Evolutionary conservation across 2,797 vertebrate species (phyloP), one percentile per base, ranked within the genome.

Genomic region (Macrochelys suwanniensis): DNA sequence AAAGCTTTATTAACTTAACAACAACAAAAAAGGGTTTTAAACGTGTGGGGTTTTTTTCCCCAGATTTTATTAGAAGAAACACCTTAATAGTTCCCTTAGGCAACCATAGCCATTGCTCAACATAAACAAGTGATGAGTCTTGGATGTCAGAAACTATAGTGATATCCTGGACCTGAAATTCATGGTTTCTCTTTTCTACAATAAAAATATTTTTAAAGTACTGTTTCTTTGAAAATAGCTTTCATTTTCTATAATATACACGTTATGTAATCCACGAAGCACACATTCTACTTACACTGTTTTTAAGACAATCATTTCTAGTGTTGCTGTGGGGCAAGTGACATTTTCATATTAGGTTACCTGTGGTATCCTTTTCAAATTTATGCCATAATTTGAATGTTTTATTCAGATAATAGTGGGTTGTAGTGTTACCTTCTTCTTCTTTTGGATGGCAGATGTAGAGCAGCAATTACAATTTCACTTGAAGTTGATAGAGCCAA

Each of bases 1-100:
- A 96, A 96, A 90, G 28, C 74, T 95, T 96, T 92, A 93, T 90
- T 96, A 94, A 96, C 59, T 95, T 92, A 89, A 61, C 84, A 93
- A n/a, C 54, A 94, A 85, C 17, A 51, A 85, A 28, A 97, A 83
- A 42, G 17, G 4, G 81, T 97, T 95, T 89, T 74, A 76, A 95
- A 81, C 0, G 2, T 17, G 1, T 65, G 21, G 68, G 51, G 53
- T 88, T 71, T 17, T 11, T 5, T 0, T 7, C 4, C 51, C 2
- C 9, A 79, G 23, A 82, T 96, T 97, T 97, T 94, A 84, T 91
- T 94, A 89, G 50, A 82, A 90, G 89, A 96, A 96, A 42, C 49
- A 85, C 51, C 88, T 93, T 93, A 74, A 71, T 88, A 84, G 71
- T 51, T 95, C 91, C 91, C 84, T 89, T 77, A 85, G 85, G 94